Evolutionary conservation across 53 echinoderm and acorn worm species (phyloP), one percentile per base, ranked within the genome.

Genomic region (Holothuria scabra): DNA sequence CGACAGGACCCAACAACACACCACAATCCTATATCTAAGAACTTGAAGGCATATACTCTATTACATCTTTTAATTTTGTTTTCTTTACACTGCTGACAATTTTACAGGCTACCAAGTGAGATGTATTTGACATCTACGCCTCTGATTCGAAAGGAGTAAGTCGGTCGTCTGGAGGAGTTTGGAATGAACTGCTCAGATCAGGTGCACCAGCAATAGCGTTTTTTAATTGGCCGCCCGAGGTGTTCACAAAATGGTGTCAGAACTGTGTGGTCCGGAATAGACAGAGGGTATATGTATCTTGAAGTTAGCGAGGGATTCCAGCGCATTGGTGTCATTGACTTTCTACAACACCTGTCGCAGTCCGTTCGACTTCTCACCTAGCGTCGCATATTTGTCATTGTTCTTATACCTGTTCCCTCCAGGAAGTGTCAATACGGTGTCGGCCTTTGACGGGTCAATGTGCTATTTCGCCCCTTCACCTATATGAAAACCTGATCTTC

Each of bases 171-270:
- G 52, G 52, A 23, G 1, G 23, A 64, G 64, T 14, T 12, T 29
- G 52, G 55, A 75, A 76, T 76, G 76, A 56, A 76, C 76, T 48
- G 23, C 24, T 25, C 76, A 48, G 46, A 78, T 78, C 78, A 56
- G 78, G 78, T 78, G 78, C 78, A 58, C 58, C 28, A 32, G 58
- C 28, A 56, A 58, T 49, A 78, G 78, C 78, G 52, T 58, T 59
- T 78, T 78, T 78, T 78, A 78, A 78, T 78, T 78, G 78, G 58
- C 58, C 78, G 78, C 78, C 58, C 56, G 59, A 78, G 78, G 78
- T 58, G 78, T 29, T 56, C 26, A 52, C 28, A 78, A 78, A 30
- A 78, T 28, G 78, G 78, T 78, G 78, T 78, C 78, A 30, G 19
- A 29, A 32, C 52, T 78, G 78, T 78, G 78, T 78, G 78, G 78